Evolutionary conservation across 2,888 invertebrate genomes (phyloP), one percentile per base, ranked within the genome.

Genomic region (Drosophila maculinotata): DNA sequence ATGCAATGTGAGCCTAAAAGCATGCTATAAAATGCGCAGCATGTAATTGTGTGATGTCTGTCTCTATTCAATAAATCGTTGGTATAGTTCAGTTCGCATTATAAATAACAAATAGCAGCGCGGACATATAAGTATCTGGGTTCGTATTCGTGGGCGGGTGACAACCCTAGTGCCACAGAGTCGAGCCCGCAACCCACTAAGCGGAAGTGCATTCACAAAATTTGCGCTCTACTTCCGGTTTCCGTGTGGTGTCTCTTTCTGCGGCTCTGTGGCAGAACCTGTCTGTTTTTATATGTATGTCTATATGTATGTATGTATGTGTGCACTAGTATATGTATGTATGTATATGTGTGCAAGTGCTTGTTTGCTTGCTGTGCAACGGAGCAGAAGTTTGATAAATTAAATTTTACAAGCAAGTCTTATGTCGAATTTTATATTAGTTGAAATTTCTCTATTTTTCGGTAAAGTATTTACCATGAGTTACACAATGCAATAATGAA

Each of bases 201-300:
- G 49, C 85, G 79, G 85, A 79, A 79, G 79, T 84, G 81, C 85
- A 79, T 78, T 75, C 79, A 81, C 75, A 78, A 78, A 81, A 81
- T 79, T 78, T 84, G 75, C 79, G 81, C 75, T 75, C 67, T 49
- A 71, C 85, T 83, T 83, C 84, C 84, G 78, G 81, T 68, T 83
- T 74, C 75, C 63, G 56, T 76, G 52, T 58, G 48, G 53, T 73
- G 83, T 80, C 77, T 67, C 67, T 60, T 54, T 52, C 62, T 59
- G 47, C 36, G 49, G 38, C 47, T 17, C 44, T 36, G 28, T 25
- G 26, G n/a, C 15, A 25, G 12, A 7, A 6, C 14, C 14, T 42
- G 20, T 41, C 8, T 57, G 25, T 26, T 15, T 28, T 12, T 36
- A 6, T 6, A 10, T n/a, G 6, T 31, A 15, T 35, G 14, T 30